Percentiles rank a stretch among this genome's conserved stretches.
Conservation (phyloP, 2,113 vertebrate species). For the Myanophis thanlyinensis region DNA sequence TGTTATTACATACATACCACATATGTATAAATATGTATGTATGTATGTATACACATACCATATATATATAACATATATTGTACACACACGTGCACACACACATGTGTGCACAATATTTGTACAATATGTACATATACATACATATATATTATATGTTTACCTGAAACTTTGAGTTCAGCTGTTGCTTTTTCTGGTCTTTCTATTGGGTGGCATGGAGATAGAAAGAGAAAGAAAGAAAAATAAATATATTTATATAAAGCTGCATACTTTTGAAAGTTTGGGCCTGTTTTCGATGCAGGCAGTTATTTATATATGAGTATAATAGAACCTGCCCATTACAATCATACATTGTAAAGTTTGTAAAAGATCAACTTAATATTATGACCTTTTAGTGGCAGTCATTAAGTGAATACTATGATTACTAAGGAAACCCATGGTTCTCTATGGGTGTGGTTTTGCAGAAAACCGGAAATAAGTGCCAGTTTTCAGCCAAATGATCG, state of each 20-base stretch:
- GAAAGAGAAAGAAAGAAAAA: conserved; percentile 25
- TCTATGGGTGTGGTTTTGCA: too few species aligned
- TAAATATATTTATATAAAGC: background rate
- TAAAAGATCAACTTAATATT: background rate
- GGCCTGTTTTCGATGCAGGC: background rate
- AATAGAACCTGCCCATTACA: background rate
- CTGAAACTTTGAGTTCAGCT: conserved; percentile 54
- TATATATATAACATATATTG: too few species aligned
- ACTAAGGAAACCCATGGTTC: background rate
- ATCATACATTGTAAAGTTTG: background rate
- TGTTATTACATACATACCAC: background rate
- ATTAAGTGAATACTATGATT: too few species aligned
- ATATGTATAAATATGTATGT: background rate
- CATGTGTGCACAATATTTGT: too few species aligned
- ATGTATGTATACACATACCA: background rate
- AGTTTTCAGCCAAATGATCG: too few species aligned
- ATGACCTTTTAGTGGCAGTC: too few species aligned
- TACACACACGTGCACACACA: too few species aligned
- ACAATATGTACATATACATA: background rate
- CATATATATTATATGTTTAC: conserved; percentile 41
- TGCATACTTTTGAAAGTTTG: background rate
- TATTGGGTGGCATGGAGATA: background rate
- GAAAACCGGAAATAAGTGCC: too few species aligned
- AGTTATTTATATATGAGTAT: background rate
- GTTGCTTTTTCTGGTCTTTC: conserved; percentile 60